Evolutionary conservation across 2,113 vertebrate species (phyloP), one percentile per base, ranked within the genome.

Genomic region (Oncorhynchus mykiss): DNA sequence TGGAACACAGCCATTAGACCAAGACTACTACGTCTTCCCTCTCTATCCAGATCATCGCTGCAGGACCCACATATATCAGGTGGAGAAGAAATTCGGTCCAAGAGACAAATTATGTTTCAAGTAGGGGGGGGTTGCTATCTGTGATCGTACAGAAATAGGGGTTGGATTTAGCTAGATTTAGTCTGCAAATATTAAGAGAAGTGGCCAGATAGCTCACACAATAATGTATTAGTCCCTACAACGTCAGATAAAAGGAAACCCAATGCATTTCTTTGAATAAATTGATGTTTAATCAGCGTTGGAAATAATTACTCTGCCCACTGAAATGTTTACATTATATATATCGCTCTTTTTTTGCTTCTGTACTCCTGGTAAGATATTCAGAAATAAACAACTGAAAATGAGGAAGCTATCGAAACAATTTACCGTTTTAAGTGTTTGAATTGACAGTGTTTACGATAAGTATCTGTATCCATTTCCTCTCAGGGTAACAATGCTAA

Each of bases 241-340:
- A 45, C 9, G 2, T 72, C 70, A 78, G 76, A 81, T 75, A 73
- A 77, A 80, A 79, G 74, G 54, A 81, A 79, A 81, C 34, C 71
- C 64, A 66, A 57, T 14, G 62, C 49, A 72, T 82, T 80, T 68
- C 78, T 54, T 71, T 31, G 82, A 87, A 85, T 85, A 82, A 85
- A 85, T 84, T 78, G 62, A 54, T 54, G 66, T 76, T 80, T 86
- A 86, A 86, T 86, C 85, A 82, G 83, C 76, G 78, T 74, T 77
- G 81, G 77, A 74, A 79, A 78, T 78, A 84, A 84, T 85, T 84
- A 78, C 81, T 66, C 79, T 22, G 67, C 77, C 72, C 71, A 25
- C 45, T 57, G 67, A 85, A 83, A 83, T 65, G 75, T 73, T 87
- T 76, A 65, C 80, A 27, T 27, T 3, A 85, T 84, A 88, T 88